Base-by-base conservation (phyloP, 2,113 vertebrate genomes). In the Triplophysa siluroides region DNA sequence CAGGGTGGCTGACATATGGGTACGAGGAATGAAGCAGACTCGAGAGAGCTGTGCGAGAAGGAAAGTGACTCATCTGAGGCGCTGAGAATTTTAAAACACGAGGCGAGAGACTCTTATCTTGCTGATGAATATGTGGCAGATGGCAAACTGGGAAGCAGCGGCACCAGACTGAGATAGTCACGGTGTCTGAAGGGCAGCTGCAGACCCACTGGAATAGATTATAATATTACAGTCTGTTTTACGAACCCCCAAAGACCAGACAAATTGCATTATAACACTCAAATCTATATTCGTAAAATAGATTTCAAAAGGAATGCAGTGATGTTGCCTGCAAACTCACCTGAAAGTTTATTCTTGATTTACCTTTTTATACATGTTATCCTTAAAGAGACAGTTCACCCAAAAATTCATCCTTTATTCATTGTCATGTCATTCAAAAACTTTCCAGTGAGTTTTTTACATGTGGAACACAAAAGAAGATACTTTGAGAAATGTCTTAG, bases 51-150 rank as follows among this genome's bases (percentile, higher is more conserved):
- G 9, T 47, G 41, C 43, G 60, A 62, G 58, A 76, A 58, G 73
- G 60, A 76, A 76, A 63, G 73, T 63, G 73, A 76, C 73, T 76
- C 73, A 76, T 76, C 73, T 76, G 38, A 50, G 41, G 60, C 60
- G 24, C 45, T 76, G 41, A 63, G 56, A 45, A 75, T 75, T 75
- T 73, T 62, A 47, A 75, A 72, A 62, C 56, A 75, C 45, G 58
- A 76, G 60, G 41, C 21, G 4, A 76, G 41, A 76, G 73, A 63
- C 23, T 63, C 60, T 76, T 64, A 64, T 77, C 75, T 21, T 18
- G 14, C 75, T 66, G 62, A 64, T 54, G 61, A 77, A 52, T 38
- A 77, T 52, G 7, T 65, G 47, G 43, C 75, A 77, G 75, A 77
- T 77, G 75, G 75, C 45, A 65, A 77, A 65, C 75, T 65, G 75